These are phyloP conservation scores for Andrena trimmerana DNA, from an alignment of 2,888 invertebrate genomes.

Conservation along the genomic window DNA sequence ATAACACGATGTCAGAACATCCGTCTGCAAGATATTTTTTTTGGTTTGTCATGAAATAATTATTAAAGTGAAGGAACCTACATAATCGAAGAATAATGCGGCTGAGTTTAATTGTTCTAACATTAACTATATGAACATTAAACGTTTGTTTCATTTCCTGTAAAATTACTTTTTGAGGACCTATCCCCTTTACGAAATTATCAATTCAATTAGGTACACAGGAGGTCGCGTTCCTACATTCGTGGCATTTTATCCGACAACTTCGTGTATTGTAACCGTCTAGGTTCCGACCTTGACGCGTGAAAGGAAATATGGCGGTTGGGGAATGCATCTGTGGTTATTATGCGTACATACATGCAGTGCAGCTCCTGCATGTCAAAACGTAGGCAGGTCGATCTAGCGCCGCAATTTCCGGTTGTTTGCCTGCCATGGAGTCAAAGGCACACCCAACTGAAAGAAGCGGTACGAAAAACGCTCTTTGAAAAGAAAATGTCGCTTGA, in stretches of 20 bases:
- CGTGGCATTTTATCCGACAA: conserved; percentile 35
- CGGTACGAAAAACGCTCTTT: conserved; percentile 33
- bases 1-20: no score
- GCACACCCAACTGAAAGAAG: conserved; percentile 17
- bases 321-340: conserved; percentile 60
- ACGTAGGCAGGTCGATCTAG: conserved; percentile 51
- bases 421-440: conserved; percentile 14
- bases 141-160: no score
- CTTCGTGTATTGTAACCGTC: conserved; percentile 44
- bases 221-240: conserved; percentile 22
- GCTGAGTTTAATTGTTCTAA: no score
- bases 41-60: no score
- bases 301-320: conserved; percentile 71
- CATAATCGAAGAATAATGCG: not conserved
- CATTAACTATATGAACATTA: no score
- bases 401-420: conserved; percentile 56
- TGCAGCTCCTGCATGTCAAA: conserved; percentile 46
- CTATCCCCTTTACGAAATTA: not conserved
- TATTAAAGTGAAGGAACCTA: no score
- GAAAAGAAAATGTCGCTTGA: not conserved
- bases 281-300: conserved; percentile 62
- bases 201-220: not conserved
- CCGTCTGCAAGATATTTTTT: no score
- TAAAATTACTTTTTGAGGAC: not conserved
- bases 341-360: conserved; percentile 42